These are phyloP conservation scores for Drepanosiphum platanoidis DNA, from an alignment of 2,888 invertebrate species.

Conservation along the genomic window DNA sequence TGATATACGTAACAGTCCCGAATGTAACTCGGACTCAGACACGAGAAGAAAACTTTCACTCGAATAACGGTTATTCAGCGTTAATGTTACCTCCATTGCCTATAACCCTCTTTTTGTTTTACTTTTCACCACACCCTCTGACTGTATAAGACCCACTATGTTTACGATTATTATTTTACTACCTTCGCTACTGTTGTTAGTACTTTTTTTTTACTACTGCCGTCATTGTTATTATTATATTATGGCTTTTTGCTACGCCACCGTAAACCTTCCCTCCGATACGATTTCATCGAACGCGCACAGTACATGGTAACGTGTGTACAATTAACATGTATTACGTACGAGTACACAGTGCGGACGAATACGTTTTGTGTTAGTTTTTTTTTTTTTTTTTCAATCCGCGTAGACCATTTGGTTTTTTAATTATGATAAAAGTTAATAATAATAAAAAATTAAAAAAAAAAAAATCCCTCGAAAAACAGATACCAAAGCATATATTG, in stretches of 20 bases:
- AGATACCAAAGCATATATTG: neutral
- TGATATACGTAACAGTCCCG: neutral
- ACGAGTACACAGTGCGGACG: neutral
- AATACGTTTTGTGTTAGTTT: neutral
- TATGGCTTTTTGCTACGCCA: conserved; percentile 28
- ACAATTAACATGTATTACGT: conserved; percentile 10
- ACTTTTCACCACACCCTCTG: conserved; percentile 42
- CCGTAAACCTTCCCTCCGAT: conserved; percentile 22
- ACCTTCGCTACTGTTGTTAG: conserved; percentile 19
- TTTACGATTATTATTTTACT: conserved; percentile 59
- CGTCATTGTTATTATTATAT: conserved; percentile 51
- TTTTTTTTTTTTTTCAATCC: neutral
- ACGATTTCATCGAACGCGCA: conserved; percentile 8
- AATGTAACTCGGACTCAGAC: neutral
- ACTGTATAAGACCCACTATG: conserved; percentile 17
- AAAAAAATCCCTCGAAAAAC: no score
- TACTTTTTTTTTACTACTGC: conserved; percentile 49
- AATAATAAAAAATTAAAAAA: no score
- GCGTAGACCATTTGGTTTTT: neutral
- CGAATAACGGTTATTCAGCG: conserved; percentile 25
- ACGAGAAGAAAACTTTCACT: conserved; percentile 36
- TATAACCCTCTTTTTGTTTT: conserved; percentile 20
- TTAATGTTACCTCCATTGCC: conserved; percentile 39
- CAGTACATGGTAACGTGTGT: neutral
- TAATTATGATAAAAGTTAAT: neutral